Base-by-base conservation (phyloP, 1,140 invertebrate species). In the Drosophila willistoni region DNA sequence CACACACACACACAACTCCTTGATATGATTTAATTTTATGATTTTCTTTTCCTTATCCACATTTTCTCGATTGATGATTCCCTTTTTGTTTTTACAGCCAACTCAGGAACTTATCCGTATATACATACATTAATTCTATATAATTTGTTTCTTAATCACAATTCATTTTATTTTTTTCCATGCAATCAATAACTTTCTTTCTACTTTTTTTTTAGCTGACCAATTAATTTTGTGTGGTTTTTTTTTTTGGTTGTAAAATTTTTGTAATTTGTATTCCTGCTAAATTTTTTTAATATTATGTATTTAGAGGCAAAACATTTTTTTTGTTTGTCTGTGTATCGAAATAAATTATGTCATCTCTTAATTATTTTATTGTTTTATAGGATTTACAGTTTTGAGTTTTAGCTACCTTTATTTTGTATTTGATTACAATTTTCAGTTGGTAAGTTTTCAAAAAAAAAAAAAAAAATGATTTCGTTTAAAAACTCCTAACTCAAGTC, bases 351-450 rank as follows among this genome's bases (percentile, higher is more conserved):
- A 64, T 83, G 64, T 77, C 64, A 77, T 54, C 47, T 65, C 56
- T 68, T 36, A 55, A 44, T 67, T 60, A 39, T 39, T 64, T 39
- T 64, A 51, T 68, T 61, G 65, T 65, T 73, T 74, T 34, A 13
- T 66, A 71, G 62, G 74, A 71, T 41, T 63, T 59, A 47, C 12
- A 56, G 71, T 75, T 67, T 67, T 64, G 41, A 64, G 55, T 71
- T 79, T 81, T 79, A 89, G 75, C 65, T 57, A 74, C 34, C 44
- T 61, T 51, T 51, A 17, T 51, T 79, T 84, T 75, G 42, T 12
- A 51, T 81, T 29, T 85, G 56, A 59, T 82, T 82, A 64, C 69
- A 47, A 39, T 86, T 86, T 86, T 89, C 67, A 67, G 72, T 84
- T 79, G 79, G 74, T 75, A 75, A 90, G 77, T 79, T 86, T 51